Conservation (phyloP, 2,888 invertebrate species). For the Adelphocoris suturalis region DNA sequence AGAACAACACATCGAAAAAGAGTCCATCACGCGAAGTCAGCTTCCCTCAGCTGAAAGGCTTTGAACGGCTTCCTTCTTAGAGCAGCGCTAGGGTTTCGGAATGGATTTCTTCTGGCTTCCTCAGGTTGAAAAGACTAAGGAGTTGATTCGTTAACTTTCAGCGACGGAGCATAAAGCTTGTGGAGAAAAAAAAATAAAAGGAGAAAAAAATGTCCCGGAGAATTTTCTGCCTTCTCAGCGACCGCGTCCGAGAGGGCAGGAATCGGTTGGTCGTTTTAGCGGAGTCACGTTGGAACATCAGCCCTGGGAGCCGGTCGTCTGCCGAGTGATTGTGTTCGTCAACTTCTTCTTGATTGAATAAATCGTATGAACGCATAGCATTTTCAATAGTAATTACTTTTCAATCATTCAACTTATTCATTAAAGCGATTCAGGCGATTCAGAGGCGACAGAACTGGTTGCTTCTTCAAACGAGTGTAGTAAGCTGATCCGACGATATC, state of each 20-base stretch:
- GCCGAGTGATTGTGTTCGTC: too few species aligned
- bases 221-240: slow-evolving; percentile 28
- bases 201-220: not conserved
- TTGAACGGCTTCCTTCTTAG: slow-evolving; percentile 22
- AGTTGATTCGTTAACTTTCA: slow-evolving; percentile 36
- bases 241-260: not conserved
- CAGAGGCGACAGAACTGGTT: too few species aligned
- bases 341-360: too few species aligned
- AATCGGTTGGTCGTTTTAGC: not conserved
- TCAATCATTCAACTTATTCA: too few species aligned
- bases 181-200: not conserved
- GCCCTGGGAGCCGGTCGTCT: not conserved
- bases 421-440: too few species aligned
- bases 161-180: slow-evolving; percentile 19
- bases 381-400: too few species aligned
- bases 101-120: slow-evolving; percentile 6
- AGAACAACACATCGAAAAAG: not conserved
- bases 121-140: slow-evolving; percentile 23
- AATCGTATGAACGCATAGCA: too few species aligned
- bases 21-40: slow-evolving; percentile 9
- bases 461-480: too few species aligned
- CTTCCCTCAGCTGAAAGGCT: not conserved
- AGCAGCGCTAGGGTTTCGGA: slow-evolving; percentile 15
- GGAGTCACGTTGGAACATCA: slow-evolving; percentile 20
- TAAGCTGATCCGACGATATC: too few species aligned